Base-by-base conservation (phyloP, 2,888 invertebrate species). In the Petrolisthes manimaculis region DNA sequence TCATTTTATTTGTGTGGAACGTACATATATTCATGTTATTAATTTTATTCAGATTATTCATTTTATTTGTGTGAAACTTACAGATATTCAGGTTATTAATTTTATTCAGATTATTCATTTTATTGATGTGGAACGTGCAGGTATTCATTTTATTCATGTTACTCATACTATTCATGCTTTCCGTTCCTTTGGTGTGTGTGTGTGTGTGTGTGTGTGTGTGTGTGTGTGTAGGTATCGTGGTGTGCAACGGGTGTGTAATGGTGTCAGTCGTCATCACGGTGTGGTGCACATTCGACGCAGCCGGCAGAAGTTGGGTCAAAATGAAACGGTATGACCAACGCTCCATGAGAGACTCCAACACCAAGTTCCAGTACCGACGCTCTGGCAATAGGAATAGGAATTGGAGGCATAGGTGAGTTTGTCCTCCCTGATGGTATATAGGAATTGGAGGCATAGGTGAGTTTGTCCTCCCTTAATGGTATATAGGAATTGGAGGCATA, bases 241-340 rank as follows among this genome's bases (percentile, higher is more conserved):
- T 96, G 92, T 96, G 95, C 93, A 96, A 96, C 93, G 96, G 96
- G 95, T 95, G 95, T 91, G 95, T 97, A 90, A 93, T 96, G 90
- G 94, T 96, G 87, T 95, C 95, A 88, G 95, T 96, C 84, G 92
- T 96, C 90, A 95, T 96, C 91, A 96, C 96, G 5, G 95, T 96
- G 67, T 97, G 97, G 96, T 97, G 97, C 93, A 96, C 96, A 3
- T 97, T 96, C 93, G 97, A 97, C 93, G 94, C 96, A 0, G 97
- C 97, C n/a, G 97, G 97, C 21, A 94, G 96, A 84, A 96, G 96
- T 81, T 97, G 97, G 97, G 96, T 97, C 54, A 97, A 97, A 93
- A 96, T 97, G 96, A 97, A 97, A 93, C 95, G 96, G 92, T 97
- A 96, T 93, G 71, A 71, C 71, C 96, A 97, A 93, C 94, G 96